Evolutionary conservation across 2,113 vertebrate species (phyloP), one percentile per base, ranked within the genome.

Genomic region (Meleagris gallopavo): DNA sequence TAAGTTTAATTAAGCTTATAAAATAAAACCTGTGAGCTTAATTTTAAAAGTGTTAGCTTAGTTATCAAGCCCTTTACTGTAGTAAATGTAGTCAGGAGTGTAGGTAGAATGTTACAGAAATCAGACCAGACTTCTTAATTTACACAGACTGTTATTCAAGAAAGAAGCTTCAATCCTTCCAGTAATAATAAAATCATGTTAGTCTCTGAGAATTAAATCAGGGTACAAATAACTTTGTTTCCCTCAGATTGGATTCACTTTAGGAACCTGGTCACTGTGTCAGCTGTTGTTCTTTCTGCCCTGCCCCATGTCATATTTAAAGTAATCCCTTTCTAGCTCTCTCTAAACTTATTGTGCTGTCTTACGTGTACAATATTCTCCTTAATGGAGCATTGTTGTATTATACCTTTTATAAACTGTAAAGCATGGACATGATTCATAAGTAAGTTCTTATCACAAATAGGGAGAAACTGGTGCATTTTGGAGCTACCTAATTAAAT

Each of bases 241-340:
- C 27, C 17, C 52, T 54, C 27, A 29, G 52, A 54, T 36, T 6
- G 65, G 70, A 17, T 71, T 83, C 45, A 54, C 27, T 88, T 66
- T 40, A 41, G 36, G 54, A 27, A 83, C 58, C 10, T 50, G 34
- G 14, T 67, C 32, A 8, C 29, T 57, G 45, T 83, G 55, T 61
- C 83, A 73, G 34, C 19, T 86, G 34, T 71, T 74, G 27, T 50
- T 17, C 17, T 15, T 74, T 74, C 55, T 32, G 7, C 46, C 62
- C 38, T 62, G 15, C 27, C 27, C 8, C 9, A 4, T 34, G 25
- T 73, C 41, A 10, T 61, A 21, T 13, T 83, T 73, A 0, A 0
- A 52, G 34, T 70, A 70, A 73, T 65, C 32, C 29, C 46, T 64
- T 87, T 85, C 20, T 64, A 0, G 15, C n/a, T 84, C 62, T 76